These are phyloP conservation scores for Protaetia brevitarsis DNA, from an alignment of 1,140 invertebrate species.

Conservation along the genomic window DNA sequence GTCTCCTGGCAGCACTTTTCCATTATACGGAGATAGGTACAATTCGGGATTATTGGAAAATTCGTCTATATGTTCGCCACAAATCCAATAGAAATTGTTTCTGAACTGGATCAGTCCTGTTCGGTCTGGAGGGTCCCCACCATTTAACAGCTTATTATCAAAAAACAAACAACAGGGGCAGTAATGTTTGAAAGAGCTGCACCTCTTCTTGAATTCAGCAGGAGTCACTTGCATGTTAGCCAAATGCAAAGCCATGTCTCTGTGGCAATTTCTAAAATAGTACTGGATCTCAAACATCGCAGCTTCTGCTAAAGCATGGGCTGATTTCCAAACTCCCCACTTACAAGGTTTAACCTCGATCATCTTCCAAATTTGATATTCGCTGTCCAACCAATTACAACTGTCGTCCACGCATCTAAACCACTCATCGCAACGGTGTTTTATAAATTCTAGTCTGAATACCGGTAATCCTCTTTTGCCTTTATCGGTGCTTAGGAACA, in stretches of 20 bases:
- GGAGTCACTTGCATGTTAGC: constrained; percentile 48
- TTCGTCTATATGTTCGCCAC: constrained; percentile 49
- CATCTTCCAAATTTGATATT: constrained; percentile 52
- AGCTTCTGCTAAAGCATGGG: constrained; percentile 42
- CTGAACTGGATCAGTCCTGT: constrained; percentile 55
- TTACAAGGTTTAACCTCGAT: constrained; percentile 45
- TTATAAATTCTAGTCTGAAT: constrained; percentile 50
- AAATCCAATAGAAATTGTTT: constrained; percentile 57
- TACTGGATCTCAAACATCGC: constrained; percentile 40
- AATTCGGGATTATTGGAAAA: constrained; percentile 49
- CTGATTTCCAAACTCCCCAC: constrained; percentile 53
- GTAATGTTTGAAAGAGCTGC: constrained; percentile 52
- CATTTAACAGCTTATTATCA: constrained; percentile 47
- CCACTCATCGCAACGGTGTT: constrained; percentile 51
- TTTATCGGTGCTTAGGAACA: constrained; percentile 47
- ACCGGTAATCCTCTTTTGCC: constrained; percentile 35
- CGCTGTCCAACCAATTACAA: constrained; percentile 51
- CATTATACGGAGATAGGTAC: constrained; percentile 44
- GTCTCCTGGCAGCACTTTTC: constrained; percentile 49
- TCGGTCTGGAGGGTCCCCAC: constrained; percentile 50
- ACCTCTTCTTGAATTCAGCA: constrained; percentile 51
- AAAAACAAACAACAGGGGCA: constrained; percentile 55
- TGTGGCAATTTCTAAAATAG: constrained; percentile 33
- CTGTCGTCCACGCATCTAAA: constrained; percentile 38
- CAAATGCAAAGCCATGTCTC: constrained; percentile 42